Evolutionary conservation across 2,888 invertebrate species (phyloP).

Genomic region (Chelonus formosanus): DNA sequence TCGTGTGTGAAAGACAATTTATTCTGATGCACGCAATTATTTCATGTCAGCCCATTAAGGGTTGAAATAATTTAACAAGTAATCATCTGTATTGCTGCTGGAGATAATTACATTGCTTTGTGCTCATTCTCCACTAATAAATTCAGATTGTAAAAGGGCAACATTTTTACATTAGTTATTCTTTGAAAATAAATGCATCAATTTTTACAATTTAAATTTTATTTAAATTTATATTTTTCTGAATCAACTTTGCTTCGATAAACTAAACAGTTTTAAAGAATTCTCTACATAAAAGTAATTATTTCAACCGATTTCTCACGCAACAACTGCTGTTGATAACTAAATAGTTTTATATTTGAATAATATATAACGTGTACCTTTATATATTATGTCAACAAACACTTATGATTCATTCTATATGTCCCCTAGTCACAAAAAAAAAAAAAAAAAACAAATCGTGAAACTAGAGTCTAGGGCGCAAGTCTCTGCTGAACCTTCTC

Average conservation of each 20-base stretch:
- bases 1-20: not conserved
- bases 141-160: not conserved
- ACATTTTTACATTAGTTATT: not conserved
- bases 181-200: not conserved
- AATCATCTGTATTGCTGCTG: conserved; percentile 3
- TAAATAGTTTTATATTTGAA: not conserved
- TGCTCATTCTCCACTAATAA: not conserved
- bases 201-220: too few species aligned
- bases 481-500: conserved; percentile 40
- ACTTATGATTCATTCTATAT: not conserved
- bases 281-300: not conserved
- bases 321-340: not conserved
- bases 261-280: not conserved
- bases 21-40: conserved; percentile 19
- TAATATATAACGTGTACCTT: too few species aligned
- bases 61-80: conserved; percentile 1
- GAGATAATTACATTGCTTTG: conserved; percentile 2
- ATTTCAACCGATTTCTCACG: not conserved
- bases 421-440: conserved; percentile 14
- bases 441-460: conserved; percentile 24
- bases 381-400: not conserved
- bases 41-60: conserved; percentile 11
- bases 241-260: too few species aligned
- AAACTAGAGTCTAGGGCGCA: conserved; percentile 39
- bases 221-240: too few species aligned